A percentile compares a stretch with the other conserved stretches of the same genome.
Conservation (phyloP, 2,113 vertebrate species). For the Marmota monax region DNA sequence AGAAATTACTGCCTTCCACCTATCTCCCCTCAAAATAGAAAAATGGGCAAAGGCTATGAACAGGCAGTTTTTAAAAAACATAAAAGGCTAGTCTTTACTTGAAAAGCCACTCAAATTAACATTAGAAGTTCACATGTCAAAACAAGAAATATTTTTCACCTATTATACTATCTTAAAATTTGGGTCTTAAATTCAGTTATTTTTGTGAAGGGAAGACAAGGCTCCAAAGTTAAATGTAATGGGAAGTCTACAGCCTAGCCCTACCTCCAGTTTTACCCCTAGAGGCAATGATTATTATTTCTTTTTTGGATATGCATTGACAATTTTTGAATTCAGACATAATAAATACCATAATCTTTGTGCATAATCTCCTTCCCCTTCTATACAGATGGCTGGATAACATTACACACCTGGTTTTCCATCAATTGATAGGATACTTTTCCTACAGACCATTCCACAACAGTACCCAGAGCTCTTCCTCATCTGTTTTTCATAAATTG, state of each 20-base stretch:
- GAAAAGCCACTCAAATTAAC: not conserved
- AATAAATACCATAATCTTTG: not conserved
- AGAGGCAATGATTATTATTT: not conserved
- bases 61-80: not conserved
- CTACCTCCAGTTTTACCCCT: not conserved
- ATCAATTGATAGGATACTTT: not conserved
- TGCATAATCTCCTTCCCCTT: not conserved
- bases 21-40: not conserved
- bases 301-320: not conserved
- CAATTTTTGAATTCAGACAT: not conserved
- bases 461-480: not conserved
- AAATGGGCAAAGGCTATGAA: not conserved
- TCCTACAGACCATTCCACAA: not conserved
- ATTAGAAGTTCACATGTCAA: not conserved
- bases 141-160: not conserved
- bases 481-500: too few species aligned
- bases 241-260: not conserved
- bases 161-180: slow-evolving; percentile 13
- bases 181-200: not conserved
- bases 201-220: slow-evolving; percentile 22
- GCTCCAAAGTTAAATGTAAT: not conserved
- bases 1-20: not conserved
- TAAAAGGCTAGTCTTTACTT: not conserved
- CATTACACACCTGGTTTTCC: not conserved
- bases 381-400: not conserved